A percentile compares a stretch with the other conserved stretches of the same genome.
These are phyloP conservation scores for Campoletis raptor DNA, from an alignment of 2,888 invertebrate genomes.

Conservation along the genomic window DNA sequence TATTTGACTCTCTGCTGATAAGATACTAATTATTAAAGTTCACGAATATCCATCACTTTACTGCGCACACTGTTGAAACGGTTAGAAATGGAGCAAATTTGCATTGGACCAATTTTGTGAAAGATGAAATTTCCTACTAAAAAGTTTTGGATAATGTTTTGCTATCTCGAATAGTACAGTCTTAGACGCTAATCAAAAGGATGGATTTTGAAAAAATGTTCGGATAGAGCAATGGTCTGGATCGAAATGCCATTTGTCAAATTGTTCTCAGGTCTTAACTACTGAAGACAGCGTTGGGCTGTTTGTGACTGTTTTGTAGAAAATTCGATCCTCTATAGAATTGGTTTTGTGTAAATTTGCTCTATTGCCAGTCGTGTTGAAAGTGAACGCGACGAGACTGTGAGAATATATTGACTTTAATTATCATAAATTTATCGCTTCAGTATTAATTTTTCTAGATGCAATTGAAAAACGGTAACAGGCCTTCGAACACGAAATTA, in stretches of 20 bases:
- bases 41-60: background rate
- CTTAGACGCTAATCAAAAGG: background rate
- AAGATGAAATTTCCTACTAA: background rate
- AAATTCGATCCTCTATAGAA: background rate
- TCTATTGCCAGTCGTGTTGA: background rate
- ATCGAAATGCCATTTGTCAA: background rate
- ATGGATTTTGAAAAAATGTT: background rate
- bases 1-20: background rate
- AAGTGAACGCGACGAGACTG: too few species aligned
- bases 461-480: background rate
- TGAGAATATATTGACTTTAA: background rate
- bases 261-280: background rate
- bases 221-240: background rate
- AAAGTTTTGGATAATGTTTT: background rate
- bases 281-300: background rate
- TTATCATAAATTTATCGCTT: background rate
- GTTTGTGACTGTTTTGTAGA: background rate
- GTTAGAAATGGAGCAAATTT: background rate
- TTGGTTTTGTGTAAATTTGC: background rate
- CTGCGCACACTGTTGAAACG: background rate
- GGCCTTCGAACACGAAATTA: background rate
- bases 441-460: background rate
- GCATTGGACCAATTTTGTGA: background rate
- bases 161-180: background rate
- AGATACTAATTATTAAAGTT: background rate